A percentile compares a stretch with the other conserved stretches of the same genome.
Conservation (phyloP, 92 coral and sea anemone species). For the Epizoanthus fatuus region DNA sequence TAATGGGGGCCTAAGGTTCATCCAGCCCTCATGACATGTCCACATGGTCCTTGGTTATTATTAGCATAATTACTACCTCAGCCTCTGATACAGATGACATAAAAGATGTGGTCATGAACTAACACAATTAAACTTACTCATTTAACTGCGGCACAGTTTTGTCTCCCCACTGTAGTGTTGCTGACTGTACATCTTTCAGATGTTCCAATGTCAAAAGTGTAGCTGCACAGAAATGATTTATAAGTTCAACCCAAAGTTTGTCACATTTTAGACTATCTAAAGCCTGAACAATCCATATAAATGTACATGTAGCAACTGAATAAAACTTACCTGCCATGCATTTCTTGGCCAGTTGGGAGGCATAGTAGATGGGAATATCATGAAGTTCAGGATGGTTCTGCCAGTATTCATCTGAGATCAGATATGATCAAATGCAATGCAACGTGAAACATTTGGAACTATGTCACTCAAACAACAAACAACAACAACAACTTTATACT, state of each 20-base stretch:
- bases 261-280: no score
- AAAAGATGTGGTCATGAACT: not conserved
- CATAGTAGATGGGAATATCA: slow-evolving; percentile 98
- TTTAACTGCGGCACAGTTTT: slow-evolving; percentile 78
- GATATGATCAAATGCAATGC: not conserved
- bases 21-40: no score
- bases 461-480: no score
- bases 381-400: slow-evolving; percentile 99
- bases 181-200: slow-evolving; percentile 71
- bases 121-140: slow-evolving; percentile 73
- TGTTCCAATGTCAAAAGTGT: slow-evolving; percentile 88
- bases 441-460: no score
- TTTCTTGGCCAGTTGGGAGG: slow-evolving; percentile 97
- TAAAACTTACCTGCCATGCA: slow-evolving; percentile 96
- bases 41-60: not conserved
- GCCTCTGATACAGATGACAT: not conserved
- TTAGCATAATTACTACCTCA: not conserved
- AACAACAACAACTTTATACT: no score
- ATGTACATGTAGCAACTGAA: not conserved
- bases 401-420: slow-evolving; percentile 92
- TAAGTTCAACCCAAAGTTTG: not conserved
- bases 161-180: slow-evolving; percentile 86
- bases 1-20: no score
- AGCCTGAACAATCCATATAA: no score
- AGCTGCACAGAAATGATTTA: slow-evolving; percentile 54